A percentile compares a stretch with the other conserved stretches of the same genome.
Conservation (phyloP, 2,888 invertebrate species). For the Bhutanitis thaidina region DNA sequence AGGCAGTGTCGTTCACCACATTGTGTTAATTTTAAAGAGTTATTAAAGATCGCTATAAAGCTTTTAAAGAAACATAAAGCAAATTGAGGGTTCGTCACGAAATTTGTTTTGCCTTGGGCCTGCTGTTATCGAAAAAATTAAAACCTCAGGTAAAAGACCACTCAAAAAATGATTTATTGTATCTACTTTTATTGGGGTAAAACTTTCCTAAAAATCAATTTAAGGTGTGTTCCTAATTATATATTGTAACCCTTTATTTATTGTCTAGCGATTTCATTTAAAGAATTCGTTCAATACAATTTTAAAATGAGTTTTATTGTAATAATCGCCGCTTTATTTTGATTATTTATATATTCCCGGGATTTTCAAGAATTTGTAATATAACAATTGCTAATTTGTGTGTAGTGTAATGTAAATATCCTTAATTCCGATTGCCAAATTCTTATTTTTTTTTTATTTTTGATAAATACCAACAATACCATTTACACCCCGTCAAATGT, state of each 20-base stretch:
- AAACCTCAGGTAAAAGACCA: constrained; percentile 13
- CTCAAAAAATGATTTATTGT: constrained; percentile 9
- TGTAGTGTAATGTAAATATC: too few relatives aligned
- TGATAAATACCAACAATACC: too few relatives aligned
- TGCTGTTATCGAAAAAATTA: constrained; percentile 4
- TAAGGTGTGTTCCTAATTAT: constrained; percentile 2
- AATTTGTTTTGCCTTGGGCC: constrained; percentile 3
- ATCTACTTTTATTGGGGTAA: background rate
- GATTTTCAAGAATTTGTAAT: too few relatives aligned
- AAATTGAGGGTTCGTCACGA: constrained; percentile 57
- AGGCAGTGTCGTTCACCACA: constrained; percentile 53
- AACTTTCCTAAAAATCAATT: constrained; percentile 10
- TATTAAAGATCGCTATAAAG: constrained; percentile 60
- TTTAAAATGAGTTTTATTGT: too few relatives aligned
- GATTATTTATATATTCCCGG: too few relatives aligned
- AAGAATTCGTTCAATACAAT: background rate
- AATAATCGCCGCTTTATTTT: too few relatives aligned
- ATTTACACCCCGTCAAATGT: too few relatives aligned
- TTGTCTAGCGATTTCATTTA: background rate
- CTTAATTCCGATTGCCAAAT: too few relatives aligned
- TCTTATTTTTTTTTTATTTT: too few relatives aligned
- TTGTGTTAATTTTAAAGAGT: constrained; percentile 62
- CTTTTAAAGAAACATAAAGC: constrained; percentile 45
- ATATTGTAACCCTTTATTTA: constrained; percentile 1
- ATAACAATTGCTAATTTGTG: too few relatives aligned